Evolutionary conservation across 2,888 invertebrate genomes (phyloP).

Genomic region (Gymnoscelis rufifasciata): DNA sequence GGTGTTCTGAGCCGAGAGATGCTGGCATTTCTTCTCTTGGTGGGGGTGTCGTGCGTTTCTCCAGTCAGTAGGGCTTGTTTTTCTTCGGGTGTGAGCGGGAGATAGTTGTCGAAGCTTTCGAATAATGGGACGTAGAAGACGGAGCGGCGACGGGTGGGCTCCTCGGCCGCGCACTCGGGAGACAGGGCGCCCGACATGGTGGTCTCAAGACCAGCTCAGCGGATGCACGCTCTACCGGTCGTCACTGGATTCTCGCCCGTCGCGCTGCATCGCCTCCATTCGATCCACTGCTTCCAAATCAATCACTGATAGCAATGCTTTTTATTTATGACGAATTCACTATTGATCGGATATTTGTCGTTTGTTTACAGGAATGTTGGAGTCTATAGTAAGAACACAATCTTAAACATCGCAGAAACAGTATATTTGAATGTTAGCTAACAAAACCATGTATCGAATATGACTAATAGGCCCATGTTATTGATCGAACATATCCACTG

Average conservation of each 20-base stretch:
- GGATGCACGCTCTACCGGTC: slow-evolving; percentile 64
- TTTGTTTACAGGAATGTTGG: slow-evolving; percentile 36
- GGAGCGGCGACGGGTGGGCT: slow-evolving; percentile 81
- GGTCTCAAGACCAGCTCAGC: slow-evolving; percentile 34
- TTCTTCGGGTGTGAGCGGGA: slow-evolving; percentile 73
- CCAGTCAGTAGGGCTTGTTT: slow-evolving; percentile 68
- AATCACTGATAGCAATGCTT: slow-evolving; percentile 48
- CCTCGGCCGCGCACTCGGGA: slow-evolving; percentile 61
- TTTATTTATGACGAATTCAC: slow-evolving; percentile 38
- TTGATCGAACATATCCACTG: slow-evolving; percentile 50
- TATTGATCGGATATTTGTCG: slow-evolving; percentile 33
- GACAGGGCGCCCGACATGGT: slow-evolving; percentile 65
- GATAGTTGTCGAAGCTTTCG: slow-evolving; percentile 79
- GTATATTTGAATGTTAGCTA: background rate
- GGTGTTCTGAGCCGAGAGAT: slow-evolving; percentile 51
- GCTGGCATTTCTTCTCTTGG: slow-evolving; percentile 54
- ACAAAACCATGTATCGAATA: slow-evolving; percentile 7
- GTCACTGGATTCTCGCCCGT: slow-evolving; percentile 48
- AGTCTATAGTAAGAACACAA: slow-evolving; percentile 24
- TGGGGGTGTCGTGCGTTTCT: slow-evolving; percentile 42
- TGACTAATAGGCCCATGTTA: slow-evolving; percentile 37
- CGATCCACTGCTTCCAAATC: slow-evolving; percentile 55
- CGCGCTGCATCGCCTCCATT: slow-evolving; percentile 61
- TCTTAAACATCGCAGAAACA: background rate
- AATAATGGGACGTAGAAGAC: slow-evolving; percentile 87